A percentile compares a stretch with the other conserved stretches of the same genome.
phyloP scores from a whole-genome alignment of 2,113 vertebrate genomes.

The Pseudolaguvia tuberculata region DNA sequence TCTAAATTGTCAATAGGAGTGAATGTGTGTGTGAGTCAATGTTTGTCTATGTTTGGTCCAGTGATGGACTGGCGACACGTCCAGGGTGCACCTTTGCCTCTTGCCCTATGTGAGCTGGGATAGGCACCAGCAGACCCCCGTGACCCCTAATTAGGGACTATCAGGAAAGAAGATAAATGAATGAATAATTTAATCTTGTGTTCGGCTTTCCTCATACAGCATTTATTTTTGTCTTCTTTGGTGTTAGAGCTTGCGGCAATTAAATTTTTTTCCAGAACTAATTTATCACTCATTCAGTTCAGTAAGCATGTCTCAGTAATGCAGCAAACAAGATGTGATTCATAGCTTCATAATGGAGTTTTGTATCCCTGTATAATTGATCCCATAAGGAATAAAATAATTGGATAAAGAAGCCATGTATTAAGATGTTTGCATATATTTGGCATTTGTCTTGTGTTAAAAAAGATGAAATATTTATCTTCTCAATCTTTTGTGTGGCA shows the following conservation, averaged over 20 bases:
- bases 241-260: not conserved
- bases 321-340: conserved; percentile 3
- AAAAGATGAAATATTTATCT: conserved; percentile 1
- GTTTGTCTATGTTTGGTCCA: too few relatives aligned
- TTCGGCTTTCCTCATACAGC: not conserved
- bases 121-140: too few relatives aligned
- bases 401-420: not conserved
- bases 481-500: conserved; percentile 52
- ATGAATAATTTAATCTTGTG: not conserved
- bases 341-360: conserved; percentile 4
- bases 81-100: too few relatives aligned
- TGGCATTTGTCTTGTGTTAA: not conserved
- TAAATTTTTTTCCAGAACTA: not conserved
- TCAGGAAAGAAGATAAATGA: too few relatives aligned
- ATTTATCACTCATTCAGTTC: conserved; percentile 6
- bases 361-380: not conserved
- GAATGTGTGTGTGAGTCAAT: too few relatives aligned
- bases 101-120: too few relatives aligned
- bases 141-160: too few relatives aligned
- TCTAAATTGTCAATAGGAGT: too few relatives aligned
- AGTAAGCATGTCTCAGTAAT: not conserved
- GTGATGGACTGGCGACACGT: too few relatives aligned
- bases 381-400: conserved; percentile 1
- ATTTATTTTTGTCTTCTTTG: not conserved
- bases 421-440: not conserved